These are phyloP conservation scores for Nasonia oneida DNA, from an alignment of 2,888 invertebrate species.

Conservation along the genomic window DNA sequence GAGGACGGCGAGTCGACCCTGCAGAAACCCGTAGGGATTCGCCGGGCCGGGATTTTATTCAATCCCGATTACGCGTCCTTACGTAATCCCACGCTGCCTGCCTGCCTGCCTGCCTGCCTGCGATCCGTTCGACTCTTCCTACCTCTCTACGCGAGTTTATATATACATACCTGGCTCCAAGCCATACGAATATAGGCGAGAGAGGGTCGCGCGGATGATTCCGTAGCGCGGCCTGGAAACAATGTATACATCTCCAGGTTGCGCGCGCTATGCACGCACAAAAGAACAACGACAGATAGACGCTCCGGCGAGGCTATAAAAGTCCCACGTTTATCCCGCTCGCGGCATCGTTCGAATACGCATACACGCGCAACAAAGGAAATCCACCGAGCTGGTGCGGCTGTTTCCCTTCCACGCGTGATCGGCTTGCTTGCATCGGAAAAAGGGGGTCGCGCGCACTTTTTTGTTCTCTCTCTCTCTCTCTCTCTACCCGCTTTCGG, in stretches of 20 bases:
- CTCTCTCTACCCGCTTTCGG: background rate
- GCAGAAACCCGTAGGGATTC: conserved; percentile 22
- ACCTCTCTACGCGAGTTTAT: background rate
- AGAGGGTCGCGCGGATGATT: background rate
- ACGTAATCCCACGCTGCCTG: conserved; percentile 45
- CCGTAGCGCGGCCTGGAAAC: background rate
- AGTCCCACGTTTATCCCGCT: conserved; percentile 56
- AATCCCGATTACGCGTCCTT: conserved; percentile 57
- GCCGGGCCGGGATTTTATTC: conserved; percentile 40
- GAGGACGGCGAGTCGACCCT: no score
- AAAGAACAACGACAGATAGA: background rate
- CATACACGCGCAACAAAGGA: conserved; percentile 27
- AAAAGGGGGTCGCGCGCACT: conserved; percentile 26
- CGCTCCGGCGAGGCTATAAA: conserved; percentile 34
- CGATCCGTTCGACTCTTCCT: background rate
- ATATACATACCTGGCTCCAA: background rate
- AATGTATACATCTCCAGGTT: background rate
- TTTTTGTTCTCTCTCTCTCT: conserved; percentile 16
- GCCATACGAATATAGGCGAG: background rate
- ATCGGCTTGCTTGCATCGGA: conserved; percentile 7
- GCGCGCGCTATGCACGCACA: background rate
- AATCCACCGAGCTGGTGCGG: background rate
- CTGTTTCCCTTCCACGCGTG: conserved; percentile 1
- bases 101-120: background rate
- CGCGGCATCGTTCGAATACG: conserved; percentile 1